A percentile compares a stretch with the other conserved stretches of the same genome.
Evolutionary conservation across 2,888 invertebrate species (phyloP).

Genomic region (Idaea dimidiata): DNA sequence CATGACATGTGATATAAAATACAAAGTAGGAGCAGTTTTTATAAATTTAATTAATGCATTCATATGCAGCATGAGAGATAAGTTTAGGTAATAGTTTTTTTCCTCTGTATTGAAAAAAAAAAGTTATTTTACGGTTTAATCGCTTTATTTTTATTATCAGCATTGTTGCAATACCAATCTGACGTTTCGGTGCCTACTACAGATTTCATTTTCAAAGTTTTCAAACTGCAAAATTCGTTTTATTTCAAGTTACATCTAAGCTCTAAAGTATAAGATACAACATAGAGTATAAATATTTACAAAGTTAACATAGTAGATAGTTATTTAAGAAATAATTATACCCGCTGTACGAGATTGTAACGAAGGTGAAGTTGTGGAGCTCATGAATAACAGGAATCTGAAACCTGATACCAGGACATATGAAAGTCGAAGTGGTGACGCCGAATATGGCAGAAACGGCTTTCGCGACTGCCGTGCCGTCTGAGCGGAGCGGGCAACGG

Average conservation of each 20-base stretch:
- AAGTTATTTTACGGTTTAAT: too few species aligned
- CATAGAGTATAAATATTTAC: background rate
- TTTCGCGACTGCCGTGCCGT: slow-evolving; percentile 47
- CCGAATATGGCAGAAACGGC: slow-evolving; percentile 51
- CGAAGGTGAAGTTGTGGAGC: slow-evolving; percentile 21
- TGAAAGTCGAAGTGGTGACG: slow-evolving; percentile 49
- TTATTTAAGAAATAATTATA: slow-evolving; percentile 23
- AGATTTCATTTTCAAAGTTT: too few species aligned
- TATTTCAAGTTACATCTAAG: too few species aligned
- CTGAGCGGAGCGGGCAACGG: slow-evolving; percentile 28
- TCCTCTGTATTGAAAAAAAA: too few species aligned
- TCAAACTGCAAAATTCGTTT: too few species aligned
- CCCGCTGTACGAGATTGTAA: slow-evolving; percentile 25
- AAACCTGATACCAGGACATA: slow-evolving; percentile 49
- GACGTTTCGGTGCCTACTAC: too few species aligned
- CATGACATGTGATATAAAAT: background rate
- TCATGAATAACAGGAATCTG: slow-evolving; percentile 1
- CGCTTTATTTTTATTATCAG: too few species aligned
- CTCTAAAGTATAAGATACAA: too few species aligned
- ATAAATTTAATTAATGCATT: too few species aligned
- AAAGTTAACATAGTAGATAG: background rate
- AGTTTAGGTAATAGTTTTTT: too few species aligned
- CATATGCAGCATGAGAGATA: too few species aligned
- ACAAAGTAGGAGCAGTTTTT: background rate
- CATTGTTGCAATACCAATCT: too few species aligned